Percentiles rank a stretch among this genome's conserved stretches.
phyloP scores from a whole-genome alignment of 2,888 invertebrate genomes.

The Cylloceria caligata region DNA sequence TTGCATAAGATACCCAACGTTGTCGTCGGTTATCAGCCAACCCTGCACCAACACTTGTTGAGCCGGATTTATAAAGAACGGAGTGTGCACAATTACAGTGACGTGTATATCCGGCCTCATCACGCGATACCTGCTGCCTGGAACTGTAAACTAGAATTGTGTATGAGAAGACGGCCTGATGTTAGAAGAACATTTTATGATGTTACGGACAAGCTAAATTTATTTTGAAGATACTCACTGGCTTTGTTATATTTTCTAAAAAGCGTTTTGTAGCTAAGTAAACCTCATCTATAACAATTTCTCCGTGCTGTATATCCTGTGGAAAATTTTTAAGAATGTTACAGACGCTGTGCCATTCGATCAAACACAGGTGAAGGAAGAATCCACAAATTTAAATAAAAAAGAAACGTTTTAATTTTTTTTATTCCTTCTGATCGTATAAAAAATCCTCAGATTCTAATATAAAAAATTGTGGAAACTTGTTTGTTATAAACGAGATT shows the following conservation, averaged over 20 bases:
- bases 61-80: slow-evolving; percentile 89
- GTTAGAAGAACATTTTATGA: slow-evolving; percentile 10
- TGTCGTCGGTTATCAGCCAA: slow-evolving; percentile 87
- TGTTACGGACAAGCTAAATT: background rate
- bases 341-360: background rate
- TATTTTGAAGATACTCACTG: slow-evolving; percentile 83
- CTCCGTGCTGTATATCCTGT: slow-evolving; percentile 87
- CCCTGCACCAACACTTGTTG: slow-evolving; percentile 91
- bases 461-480: no score
- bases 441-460: no score
- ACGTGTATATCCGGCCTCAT: slow-evolving; percentile 90
- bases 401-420: no score
- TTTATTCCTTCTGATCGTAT: no score
- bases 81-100: slow-evolving; percentile 91
- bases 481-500: no score
- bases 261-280: slow-evolving; percentile 86
- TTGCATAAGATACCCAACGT: slow-evolving; percentile 87
- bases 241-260: slow-evolving; percentile 86
- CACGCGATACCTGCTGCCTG: slow-evolving; percentile 87
- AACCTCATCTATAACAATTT: slow-evolving; percentile 88
- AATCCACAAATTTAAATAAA: no score
- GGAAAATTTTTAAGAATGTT: slow-evolving; percentile 49
- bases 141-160: slow-evolving; percentile 87
- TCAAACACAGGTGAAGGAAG: no score
- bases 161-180: slow-evolving; percentile 17